phyloP scores from a whole-genome alignment of 53 echinoderm and acorn worm species.

The Arbacia lixula region DNA sequence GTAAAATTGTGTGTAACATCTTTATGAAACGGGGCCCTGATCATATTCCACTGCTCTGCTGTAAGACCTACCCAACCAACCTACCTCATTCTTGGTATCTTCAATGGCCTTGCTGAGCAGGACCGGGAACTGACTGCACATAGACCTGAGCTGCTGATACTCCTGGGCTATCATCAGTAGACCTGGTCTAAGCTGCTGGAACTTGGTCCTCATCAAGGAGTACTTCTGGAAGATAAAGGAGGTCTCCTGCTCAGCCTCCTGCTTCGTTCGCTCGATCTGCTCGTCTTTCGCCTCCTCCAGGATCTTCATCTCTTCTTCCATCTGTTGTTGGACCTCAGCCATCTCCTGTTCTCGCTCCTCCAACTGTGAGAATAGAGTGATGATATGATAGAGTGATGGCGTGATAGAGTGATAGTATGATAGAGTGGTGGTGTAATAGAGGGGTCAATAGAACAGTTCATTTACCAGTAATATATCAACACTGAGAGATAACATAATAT shows the following conservation, averaged over 20 bases:
- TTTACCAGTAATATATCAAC: no score
- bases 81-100: constrained; percentile 90
- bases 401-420: no score
- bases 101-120: constrained; percentile 85
- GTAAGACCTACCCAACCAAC: no score
- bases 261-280: constrained; percentile 45
- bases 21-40: no score
- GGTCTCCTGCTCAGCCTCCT: constrained; percentile 47
- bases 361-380: constrained; percentile 18
- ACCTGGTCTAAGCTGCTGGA: constrained; percentile 81
- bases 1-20: no score
- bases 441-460: no score
- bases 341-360: constrained; percentile 67
- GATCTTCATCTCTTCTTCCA: constrained; percentile 60
- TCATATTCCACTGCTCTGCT: no score
- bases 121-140: constrained; percentile 90
- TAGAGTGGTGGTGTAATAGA: no score
- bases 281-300: constrained; percentile 70
- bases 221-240: constrained; percentile 59
- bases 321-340: constrained; percentile 61
- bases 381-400: background rate
- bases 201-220: constrained; percentile 66
- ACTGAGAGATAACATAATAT: no score
- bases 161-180: constrained; percentile 89
- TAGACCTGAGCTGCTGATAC: constrained; percentile 86